Base-by-base conservation (phyloP, 2,888 invertebrate genomes). In the Sminthurides aquaticus region DNA sequence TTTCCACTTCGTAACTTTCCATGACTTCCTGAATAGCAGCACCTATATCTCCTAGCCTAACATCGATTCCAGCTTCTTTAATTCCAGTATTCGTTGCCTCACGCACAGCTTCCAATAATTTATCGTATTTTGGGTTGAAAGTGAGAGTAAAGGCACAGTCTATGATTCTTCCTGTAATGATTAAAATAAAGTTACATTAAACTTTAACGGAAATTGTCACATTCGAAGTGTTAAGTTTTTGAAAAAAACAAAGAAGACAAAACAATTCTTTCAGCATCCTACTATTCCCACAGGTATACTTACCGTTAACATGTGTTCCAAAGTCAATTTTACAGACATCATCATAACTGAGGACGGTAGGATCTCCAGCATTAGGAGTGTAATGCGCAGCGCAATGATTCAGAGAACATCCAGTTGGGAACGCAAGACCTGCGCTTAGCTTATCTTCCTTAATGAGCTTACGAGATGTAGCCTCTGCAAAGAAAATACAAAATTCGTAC, bases 331-430 rank as follows among this genome's bases (percentile, higher is more conserved):
- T 99, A 75, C 96, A 96, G 1, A 99, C 97, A 80, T 99, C 99
- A 76, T 98, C 95, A 76, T 91, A 91, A 72, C 89, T 86, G 58
- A 99, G 82, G 11, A 98, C 94, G 0, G 98, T 99, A 11, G 87
- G 84, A 79, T 99, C 99, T 15, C 96, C 99, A 62, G 95, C 94
- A 79, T 99, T 99, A 2, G 99, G 99, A 18, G 99, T 99, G 77
- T 99, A 99, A 81, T 99, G 99, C 60, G 99, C 99, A 63, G 99
- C 99, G 78, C 97, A 98, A 79, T 99, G 91, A 80, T 99, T 99
- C 59, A 75, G 66, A 43, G 96, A 97, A 78, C 97, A 97, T 0
- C 98, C 98, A 0, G 97, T 98, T 0, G 99, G 99, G 79, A 99
- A 99, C 5, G 92, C 92, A 67, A 93, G 80, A 0, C 92, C 99